Evolutionary conservation across 2,888 invertebrate species (phyloP).

Genomic region (Agrotis puta): DNA sequence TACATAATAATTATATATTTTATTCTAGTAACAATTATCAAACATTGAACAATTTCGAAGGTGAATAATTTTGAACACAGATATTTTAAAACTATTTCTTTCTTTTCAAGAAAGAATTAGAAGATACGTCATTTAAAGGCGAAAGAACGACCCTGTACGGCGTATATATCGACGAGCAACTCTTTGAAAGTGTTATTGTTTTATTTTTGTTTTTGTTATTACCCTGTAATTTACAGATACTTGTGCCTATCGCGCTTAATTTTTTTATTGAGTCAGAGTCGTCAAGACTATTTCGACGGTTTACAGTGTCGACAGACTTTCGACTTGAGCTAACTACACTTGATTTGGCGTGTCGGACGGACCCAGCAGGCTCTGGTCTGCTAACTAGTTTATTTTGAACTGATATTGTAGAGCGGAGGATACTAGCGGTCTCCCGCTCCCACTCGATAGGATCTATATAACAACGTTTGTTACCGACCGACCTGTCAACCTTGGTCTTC

Average conservation of each 20-base stretch:
- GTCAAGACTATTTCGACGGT: constrained; percentile 75
- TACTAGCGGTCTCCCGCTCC: constrained; percentile 91
- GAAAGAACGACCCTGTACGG: constrained; percentile 84
- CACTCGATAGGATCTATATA: constrained; percentile 89
- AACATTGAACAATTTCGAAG: constrained; percentile 48
- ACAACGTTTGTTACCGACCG: constrained; percentile 90
- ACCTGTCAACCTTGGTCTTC: constrained; percentile 84
- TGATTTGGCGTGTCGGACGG: constrained; percentile 82
- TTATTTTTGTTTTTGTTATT: constrained; percentile 81
- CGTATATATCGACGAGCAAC: constrained; percentile 84
- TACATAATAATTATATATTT: constrained; percentile 32
- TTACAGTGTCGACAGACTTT: constrained; percentile 75
- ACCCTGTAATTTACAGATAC: constrained; percentile 84
- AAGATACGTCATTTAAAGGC: constrained; percentile 79
- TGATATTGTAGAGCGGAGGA: constrained; percentile 86
- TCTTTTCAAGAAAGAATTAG: constrained; percentile 68
- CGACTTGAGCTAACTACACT: constrained; percentile 73
- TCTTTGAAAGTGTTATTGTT: constrained; percentile 83
- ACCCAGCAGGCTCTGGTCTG: constrained; percentile 75
- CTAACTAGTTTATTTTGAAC: constrained; percentile 83
- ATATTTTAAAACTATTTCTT: constrained; percentile 64
- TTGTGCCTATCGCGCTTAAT: constrained; percentile 85
- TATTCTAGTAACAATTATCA: constrained; percentile 53
- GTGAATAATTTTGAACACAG: constrained; percentile 52
- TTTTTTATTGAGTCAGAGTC: constrained; percentile 84